Evolutionary conservation across 2,113 vertebrate genomes (phyloP).

Genomic region (Neoarius graeffei): DNA sequence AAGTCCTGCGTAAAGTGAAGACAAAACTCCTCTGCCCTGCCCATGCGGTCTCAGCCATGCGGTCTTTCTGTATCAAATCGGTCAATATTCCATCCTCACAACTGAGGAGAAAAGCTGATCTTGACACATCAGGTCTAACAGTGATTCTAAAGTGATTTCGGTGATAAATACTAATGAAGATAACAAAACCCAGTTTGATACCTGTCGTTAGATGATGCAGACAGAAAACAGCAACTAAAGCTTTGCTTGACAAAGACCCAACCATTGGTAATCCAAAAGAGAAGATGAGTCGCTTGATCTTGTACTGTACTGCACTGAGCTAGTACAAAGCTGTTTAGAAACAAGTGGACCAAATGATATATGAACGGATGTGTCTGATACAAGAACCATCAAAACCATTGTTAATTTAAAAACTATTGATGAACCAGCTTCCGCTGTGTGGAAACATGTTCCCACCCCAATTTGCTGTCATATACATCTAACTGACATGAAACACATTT

Average conservation of each 20-base stretch:
- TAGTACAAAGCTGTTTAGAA: no score
- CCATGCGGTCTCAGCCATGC: background rate
- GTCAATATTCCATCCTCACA: background rate
- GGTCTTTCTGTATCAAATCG: background rate
- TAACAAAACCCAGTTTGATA: background rate
- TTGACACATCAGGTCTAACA: background rate
- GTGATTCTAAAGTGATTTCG: background rate
- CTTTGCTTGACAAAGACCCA: background rate
- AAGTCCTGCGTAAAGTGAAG: background rate
- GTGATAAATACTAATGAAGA: background rate
- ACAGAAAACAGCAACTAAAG: background rate
- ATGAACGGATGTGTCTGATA: background rate
- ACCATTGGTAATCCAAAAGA: background rate
- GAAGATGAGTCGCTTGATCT: background rate
- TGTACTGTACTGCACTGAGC: background rate
- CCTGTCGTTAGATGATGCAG: background rate
- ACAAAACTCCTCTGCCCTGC: background rate
- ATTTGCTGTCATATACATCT: no score
- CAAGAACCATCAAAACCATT: background rate
- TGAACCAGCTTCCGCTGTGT: no score
- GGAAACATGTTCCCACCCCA: no score
- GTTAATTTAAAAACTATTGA: no score
- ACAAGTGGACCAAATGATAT: background rate
- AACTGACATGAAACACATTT: no score
- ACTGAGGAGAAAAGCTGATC: background rate